Percentiles rank a stretch among this genome's conserved stretches.
Conservation (phyloP, 2,888 invertebrate genomes). For the Leptopilina syphax region DNA sequence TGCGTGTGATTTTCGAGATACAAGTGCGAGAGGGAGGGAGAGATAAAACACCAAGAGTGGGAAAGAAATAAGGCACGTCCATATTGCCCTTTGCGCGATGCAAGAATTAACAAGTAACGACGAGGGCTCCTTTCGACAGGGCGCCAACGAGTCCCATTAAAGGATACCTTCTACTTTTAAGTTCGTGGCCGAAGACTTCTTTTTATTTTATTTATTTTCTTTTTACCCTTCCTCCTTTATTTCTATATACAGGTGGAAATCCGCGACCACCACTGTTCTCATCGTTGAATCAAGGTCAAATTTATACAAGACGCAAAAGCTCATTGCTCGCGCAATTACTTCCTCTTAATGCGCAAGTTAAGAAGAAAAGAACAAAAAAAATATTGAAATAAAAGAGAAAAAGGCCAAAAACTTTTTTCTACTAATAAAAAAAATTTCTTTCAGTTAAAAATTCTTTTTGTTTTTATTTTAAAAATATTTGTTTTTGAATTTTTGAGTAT, state of each 20-base stretch:
- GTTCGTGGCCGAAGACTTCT: slow-evolving; percentile 12
- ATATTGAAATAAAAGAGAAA: too few species aligned
- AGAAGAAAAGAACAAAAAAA: too few species aligned
- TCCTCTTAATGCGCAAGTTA: background rate
- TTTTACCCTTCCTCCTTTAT: too few species aligned
- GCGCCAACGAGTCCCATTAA: slow-evolving; percentile 69
- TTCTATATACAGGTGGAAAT: slow-evolving; percentile 21
- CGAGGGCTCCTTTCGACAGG: slow-evolving; percentile 59
- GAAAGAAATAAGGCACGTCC: slow-evolving; percentile 5
- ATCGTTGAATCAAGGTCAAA: slow-evolving; percentile 20
- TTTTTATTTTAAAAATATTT: too few species aligned
- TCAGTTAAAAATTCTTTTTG: too few species aligned
- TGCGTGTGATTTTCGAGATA: background rate
- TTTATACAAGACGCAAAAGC: slow-evolving; percentile 27
- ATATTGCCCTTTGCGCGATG: slow-evolving; percentile 49
- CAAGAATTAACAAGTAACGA: slow-evolving; percentile 66
- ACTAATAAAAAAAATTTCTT: too few species aligned
- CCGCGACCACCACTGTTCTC: slow-evolving; percentile 16
- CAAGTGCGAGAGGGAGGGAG: slow-evolving; percentile 7
- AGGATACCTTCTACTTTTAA: slow-evolving; percentile 46
- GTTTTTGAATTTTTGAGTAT: too few species aligned
- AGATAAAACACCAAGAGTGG: background rate
- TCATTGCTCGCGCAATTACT: slow-evolving; percentile 23
- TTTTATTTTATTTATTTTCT: background rate
- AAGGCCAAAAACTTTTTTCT: too few species aligned